Percentiles rank a stretch among this genome's conserved stretches.
Evolutionary conservation across 2,888 invertebrate genomes (phyloP).

Genomic region (Priocnemis perturbator): DNA sequence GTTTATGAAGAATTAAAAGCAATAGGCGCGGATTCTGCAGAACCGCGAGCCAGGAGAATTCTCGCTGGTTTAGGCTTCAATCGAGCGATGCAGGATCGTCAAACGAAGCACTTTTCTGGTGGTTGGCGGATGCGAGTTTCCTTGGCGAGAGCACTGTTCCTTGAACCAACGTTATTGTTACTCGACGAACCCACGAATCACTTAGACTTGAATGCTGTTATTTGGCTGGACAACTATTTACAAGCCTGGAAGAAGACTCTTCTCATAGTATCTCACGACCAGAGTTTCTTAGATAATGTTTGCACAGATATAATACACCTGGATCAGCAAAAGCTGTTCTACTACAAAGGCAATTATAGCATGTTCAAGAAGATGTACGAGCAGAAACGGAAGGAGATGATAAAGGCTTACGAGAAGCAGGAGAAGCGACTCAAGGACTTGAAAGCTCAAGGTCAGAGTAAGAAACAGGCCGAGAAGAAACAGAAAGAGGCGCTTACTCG

Average conservation of each 20-base stretch:
- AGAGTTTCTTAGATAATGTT: constrained; percentile 99
- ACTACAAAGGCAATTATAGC: constrained; percentile 98
- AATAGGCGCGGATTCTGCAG: constrained; percentile 98
- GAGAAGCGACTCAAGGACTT: constrained; percentile 96
- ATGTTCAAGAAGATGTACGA: constrained; percentile 99
- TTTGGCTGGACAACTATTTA: constrained; percentile 99
- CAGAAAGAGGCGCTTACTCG: constrained; percentile 93
- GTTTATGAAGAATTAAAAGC: constrained; percentile 96
- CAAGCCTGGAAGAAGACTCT: constrained; percentile 99
- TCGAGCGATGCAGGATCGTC: constrained; percentile 91
- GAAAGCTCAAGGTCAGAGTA: constrained; percentile 96
- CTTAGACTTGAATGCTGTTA: constrained; percentile 98
- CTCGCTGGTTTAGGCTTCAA: constrained; percentile 98
- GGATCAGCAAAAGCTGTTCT: constrained; percentile 94
- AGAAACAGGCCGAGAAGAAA: constrained; percentile 97
- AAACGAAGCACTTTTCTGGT: constrained; percentile 92
- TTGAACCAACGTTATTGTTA: constrained; percentile 97
- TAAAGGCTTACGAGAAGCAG: constrained; percentile 98
- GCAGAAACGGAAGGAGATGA: constrained; percentile 95
- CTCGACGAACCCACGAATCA: constrained; percentile 99
- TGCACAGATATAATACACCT: constrained; percentile 99
- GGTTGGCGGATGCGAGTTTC: constrained; percentile 99
- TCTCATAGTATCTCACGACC: constrained; percentile 99
- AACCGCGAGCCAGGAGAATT: constrained; percentile 96
- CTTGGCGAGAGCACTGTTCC: constrained; percentile 94